A percentile compares a stretch with the other conserved stretches of the same genome.
Evolutionary conservation across 2,888 invertebrate genomes (phyloP).

Genomic region (Lasioglossum malachurum): DNA sequence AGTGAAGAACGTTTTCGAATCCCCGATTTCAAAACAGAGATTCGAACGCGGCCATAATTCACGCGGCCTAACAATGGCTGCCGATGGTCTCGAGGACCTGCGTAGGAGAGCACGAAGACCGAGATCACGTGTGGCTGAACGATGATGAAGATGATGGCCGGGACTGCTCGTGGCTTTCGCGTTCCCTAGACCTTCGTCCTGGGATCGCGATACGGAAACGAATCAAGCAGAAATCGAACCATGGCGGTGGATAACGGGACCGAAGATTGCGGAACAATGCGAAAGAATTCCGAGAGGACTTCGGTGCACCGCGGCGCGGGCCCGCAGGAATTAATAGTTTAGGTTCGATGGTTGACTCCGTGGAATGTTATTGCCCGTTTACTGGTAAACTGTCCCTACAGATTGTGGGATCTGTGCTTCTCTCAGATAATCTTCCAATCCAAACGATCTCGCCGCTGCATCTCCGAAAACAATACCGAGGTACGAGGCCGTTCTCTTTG

Average conservation of each 20-base stretch:
- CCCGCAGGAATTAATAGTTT: conserved; percentile 33
- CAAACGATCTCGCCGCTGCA: neutral
- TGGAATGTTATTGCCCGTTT: conserved; percentile 27
- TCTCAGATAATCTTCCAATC: conserved; percentile 6
- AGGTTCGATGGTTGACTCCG: conserved; percentile 4
- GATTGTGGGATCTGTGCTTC: neutral
- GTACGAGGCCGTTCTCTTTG: neutral
- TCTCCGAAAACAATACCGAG: neutral
- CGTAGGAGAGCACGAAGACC: conserved; percentile 61
- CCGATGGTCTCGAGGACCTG: conserved; percentile 49
- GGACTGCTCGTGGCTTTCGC: conserved; percentile 25
- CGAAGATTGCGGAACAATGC: conserved; percentile 59
- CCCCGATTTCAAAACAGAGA: neutral
- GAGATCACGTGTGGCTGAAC: conserved; percentile 61
- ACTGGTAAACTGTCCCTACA: neutral
- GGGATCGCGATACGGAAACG: conserved; percentile 56
- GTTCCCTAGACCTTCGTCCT: conserved; percentile 41
- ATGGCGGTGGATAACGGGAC: conserved; percentile 60
- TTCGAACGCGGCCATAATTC: neutral
- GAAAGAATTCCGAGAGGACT: conserved; percentile 34
- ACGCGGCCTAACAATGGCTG: conserved; percentile 46
- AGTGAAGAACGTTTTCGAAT: neutral
- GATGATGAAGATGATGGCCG: conserved; percentile 69
- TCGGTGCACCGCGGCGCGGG: neutral
- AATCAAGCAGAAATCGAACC: conserved; percentile 49